Conservation (phyloP, 1,140 invertebrate species). For the Rhagoletis zephyria region DNA sequence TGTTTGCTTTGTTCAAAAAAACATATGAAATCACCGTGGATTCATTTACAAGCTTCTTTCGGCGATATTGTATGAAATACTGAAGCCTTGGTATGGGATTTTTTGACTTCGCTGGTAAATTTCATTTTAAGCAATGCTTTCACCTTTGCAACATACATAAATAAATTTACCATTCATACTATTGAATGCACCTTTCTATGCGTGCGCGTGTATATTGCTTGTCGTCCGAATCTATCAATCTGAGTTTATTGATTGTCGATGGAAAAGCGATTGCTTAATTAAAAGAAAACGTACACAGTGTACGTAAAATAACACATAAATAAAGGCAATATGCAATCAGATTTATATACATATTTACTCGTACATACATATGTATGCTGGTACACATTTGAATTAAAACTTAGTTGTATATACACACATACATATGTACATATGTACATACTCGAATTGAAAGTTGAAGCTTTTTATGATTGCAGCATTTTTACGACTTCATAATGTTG, state of each 20-base stretch:
- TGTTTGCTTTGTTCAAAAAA: too few relatives aligned
- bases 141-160: constrained; percentile 14
- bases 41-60: too few relatives aligned
- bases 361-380: too few relatives aligned
- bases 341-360: too few relatives aligned
- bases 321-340: too few relatives aligned
- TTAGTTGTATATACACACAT: neutral
- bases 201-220: neutral
- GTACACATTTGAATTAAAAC: too few relatives aligned
- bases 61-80: too few relatives aligned
- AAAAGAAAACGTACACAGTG: constrained; percentile 22
- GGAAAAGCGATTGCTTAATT: constrained; percentile 33
- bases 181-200: too few relatives aligned
- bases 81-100: neutral
- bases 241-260: constrained; percentile 43
- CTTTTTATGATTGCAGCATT: neutral
- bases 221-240: constrained; percentile 12
- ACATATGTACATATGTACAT: neutral
- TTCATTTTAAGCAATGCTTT: constrained; percentile 41
- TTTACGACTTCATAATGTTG: constrained; percentile 20
- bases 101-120: neutral
- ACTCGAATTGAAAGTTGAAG: neutral
- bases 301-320: neutral
- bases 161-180: neutral
- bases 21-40: too few relatives aligned